These are phyloP conservation scores for Ricordea florida DNA, from an alignment of 92 coral and sea anemone species.

Conservation along the genomic window DNA sequence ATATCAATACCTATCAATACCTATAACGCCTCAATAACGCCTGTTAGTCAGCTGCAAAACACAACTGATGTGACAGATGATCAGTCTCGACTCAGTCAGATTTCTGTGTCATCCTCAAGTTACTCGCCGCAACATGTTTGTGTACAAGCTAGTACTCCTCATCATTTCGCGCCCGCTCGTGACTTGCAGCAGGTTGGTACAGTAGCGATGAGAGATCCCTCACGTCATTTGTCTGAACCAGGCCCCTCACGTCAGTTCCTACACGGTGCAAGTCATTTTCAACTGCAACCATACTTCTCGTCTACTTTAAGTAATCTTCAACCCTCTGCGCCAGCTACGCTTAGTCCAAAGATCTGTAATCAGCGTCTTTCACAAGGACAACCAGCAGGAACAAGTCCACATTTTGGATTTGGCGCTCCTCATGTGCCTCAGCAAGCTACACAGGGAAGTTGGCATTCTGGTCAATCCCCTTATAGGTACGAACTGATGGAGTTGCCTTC, in stretches of 20 bases:
- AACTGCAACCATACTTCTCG: not conserved
- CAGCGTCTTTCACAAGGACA: not conserved
- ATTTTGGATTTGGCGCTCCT: not conserved
- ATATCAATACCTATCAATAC: no score
- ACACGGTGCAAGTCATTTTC: no score
- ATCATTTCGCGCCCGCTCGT: not conserved
- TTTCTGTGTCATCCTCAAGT: not conserved
- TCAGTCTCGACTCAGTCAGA: slow-evolving; percentile 1
- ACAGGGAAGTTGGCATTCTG: slow-evolving; percentile 22
- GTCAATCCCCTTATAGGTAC: slow-evolving; percentile 25
- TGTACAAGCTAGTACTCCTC: not conserved
- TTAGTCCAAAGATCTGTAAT: not conserved
- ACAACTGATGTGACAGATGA: slow-evolving; percentile 15
- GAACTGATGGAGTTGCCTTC: not conserved
- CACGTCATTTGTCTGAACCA: slow-evolving; percentile 3
- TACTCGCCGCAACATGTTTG: no score
- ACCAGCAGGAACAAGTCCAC: slow-evolving; percentile 1
- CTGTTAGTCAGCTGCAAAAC: not conserved
- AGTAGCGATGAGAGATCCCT: not conserved
- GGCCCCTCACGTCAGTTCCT: not conserved
- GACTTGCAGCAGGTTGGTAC: no score
- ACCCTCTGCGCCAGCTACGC: not conserved
- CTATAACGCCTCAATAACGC: no score
- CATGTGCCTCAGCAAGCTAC: not conserved
- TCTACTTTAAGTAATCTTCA: not conserved